Base-by-base conservation (phyloP, 1,140 invertebrate genomes). In the Bathynomus jamesi region DNA sequence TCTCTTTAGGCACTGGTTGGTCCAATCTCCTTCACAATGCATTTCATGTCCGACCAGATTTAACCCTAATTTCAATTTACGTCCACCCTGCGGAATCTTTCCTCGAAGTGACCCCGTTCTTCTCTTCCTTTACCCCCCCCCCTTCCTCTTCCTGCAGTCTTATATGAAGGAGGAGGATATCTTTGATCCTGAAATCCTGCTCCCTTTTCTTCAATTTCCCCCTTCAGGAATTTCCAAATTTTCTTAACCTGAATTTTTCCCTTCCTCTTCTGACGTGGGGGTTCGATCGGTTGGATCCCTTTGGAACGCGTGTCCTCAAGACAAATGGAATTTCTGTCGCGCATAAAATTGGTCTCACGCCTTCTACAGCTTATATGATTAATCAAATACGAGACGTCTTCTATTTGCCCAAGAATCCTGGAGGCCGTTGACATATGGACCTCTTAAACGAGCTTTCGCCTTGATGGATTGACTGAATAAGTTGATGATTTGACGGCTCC, bases 271-370 rank as follows among this genome's bases (percentile, higher is more conserved):
- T 30, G 29, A 13, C 29, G 0, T 17, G 17, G 11, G 21, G 24
- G 28, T 29, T 28, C 63, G 27, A n/a, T 4, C 21, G 27, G 28
- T 65, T 25, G 17, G 11, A 10, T n/a, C 11, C 63, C 7, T 24
- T n/a, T n/a, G n/a, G 46, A n/a, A 11, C 28, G 5, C 28, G 28
- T 31, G 64, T 65, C 64, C 64, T 2, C 28, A 28, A 30, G 64
- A 65, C 31, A 65, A 65, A 65, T 65, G 64, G 64, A 21, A n/a
- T 21, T 28, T 29, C 27, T 31, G 21, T 65, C 64, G 31, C 64
- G 64, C 64, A 65, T 65, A 65, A 65, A 65, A 65, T 65, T 65
- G 64, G 64, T 25, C 28, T 28, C 64, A 31, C 64, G 28, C 24
- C 31, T 65, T 10, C 64, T 29, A n/a, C 24, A 25, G 5, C 25